These are phyloP conservation scores for Ophraella communa DNA, from an alignment of 2,888 invertebrate genomes.

Conservation along the genomic window DNA sequence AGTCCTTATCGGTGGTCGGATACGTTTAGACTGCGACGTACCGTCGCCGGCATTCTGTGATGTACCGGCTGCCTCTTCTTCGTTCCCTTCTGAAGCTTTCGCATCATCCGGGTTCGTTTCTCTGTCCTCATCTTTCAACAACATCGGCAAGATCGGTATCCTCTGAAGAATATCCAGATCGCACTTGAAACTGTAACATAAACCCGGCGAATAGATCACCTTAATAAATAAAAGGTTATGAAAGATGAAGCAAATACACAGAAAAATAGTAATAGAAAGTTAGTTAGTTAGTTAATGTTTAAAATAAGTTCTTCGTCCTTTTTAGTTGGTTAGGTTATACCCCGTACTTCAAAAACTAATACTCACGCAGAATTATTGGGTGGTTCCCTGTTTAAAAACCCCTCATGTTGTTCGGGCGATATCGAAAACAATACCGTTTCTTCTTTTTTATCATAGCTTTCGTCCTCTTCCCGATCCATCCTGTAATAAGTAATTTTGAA, in stretches of 20 bases:
- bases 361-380: background rate
- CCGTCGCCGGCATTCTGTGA: too few relatives aligned
- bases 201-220: too few relatives aligned
- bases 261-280: too few relatives aligned
- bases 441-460: background rate
- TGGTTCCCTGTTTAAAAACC: background rate
- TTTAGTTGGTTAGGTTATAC: background rate
- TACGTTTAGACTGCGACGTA: too few relatives aligned
- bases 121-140: conserved; percentile 67
- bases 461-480: background rate
- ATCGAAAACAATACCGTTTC: background rate
- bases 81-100: conserved; percentile 34
- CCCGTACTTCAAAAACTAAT: background rate
- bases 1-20: too few relatives aligned
- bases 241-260: too few relatives aligned
- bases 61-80: conserved; percentile 26
- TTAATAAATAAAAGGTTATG: too few relatives aligned
- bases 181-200: conserved; percentile 67
- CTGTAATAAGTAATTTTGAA: background rate
- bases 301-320: too few relatives aligned
- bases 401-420: background rate
- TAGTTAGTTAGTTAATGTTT: too few relatives aligned
- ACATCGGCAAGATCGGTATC: conserved; percentile 82
- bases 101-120: conserved; percentile 26
- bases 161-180: conserved; percentile 78